Evolutionary conservation across 2,113 vertebrate genomes (phyloP), one percentile per base, ranked within the genome.

Genomic region (Talpa occidentalis): DNA sequence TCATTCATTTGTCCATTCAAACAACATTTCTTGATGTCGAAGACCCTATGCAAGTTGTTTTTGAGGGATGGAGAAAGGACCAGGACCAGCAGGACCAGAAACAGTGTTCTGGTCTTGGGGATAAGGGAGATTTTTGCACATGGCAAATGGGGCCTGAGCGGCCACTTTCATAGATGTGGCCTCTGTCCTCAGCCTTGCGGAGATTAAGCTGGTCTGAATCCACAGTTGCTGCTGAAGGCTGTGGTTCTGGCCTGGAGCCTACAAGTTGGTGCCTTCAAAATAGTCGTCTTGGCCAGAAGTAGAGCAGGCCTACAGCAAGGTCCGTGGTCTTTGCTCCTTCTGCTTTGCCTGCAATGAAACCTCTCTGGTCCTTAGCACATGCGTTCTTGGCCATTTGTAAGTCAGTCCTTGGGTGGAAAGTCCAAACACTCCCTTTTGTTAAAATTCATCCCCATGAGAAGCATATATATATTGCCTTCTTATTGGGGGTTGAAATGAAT

Each of bases 101-200:
- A 10, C 14, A 16, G 52, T 19, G 10, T 28, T 42, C 60, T 90
- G 7, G 47, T 88, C 42, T 91, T 35, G 10, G 12, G 88, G 72
- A 22, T 49, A 73, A 91, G 49, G 42, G n/a, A 42, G 40, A 32
- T 21, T 28, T 86, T 66, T 60, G 49, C 24, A 59, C 10, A 0
- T 7, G 19, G 35, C 72, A 60, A 22, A n/a, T 21, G 19, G 64
- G 19, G 6, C 14, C 3, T 1, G 47, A 11, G 37, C 11, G 49
- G 49, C 70, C 72, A 40, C 66, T 17, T 67, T 19, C 76, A 47
- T 64, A 49, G 11, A 35, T 9, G 2, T 6, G 32, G 7, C 37
- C 76, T 56, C 89, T 70, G 59, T 94, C 77, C 67, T 66, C 47
- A 96, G 52, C 64, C 83, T 80, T 52, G 85, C 70, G 40, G 90